phyloP scores from a whole-genome alignment of 2,797 vertebrate species.

The Anomalospiza imberbis region DNA sequence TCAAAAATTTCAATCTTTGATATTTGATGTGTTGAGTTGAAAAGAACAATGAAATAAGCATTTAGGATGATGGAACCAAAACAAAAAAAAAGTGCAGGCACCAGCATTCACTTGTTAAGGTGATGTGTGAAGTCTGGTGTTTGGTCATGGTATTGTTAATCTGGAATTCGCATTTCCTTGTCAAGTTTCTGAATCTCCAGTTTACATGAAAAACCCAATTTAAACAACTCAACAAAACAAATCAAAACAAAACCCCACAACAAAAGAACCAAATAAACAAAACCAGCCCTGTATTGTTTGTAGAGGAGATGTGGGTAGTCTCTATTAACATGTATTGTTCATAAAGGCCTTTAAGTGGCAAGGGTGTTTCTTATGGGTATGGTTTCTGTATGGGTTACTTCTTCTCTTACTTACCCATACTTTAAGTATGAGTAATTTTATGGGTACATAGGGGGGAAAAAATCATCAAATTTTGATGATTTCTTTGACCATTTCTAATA shows the following conservation, averaged over 20 bases:
- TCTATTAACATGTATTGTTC: background rate
- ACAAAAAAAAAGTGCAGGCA: background rate
- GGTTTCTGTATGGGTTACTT: too few relatives aligned
- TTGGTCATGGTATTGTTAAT: background rate
- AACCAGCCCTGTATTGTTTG: background rate
- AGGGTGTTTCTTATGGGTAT: background rate
- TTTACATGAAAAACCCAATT: background rate
- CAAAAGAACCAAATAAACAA: background rate
- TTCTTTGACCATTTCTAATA: background rate
- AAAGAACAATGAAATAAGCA: background rate
- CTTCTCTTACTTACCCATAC: background rate
- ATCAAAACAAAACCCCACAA: background rate
- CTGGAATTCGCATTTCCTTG: background rate
- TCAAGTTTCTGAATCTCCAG: background rate
- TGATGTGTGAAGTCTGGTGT: background rate
- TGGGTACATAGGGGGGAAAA: background rate
- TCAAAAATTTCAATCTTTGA: background rate
- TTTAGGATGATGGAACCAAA: background rate
- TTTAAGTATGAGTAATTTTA: background rate
- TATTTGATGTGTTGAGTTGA: background rate
- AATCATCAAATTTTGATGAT: background rate
- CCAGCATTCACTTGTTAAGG: background rate
- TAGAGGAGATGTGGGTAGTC: background rate
- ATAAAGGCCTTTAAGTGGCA: background rate
- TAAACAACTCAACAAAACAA: background rate